Evolutionary conservation across 2,797 vertebrate genomes (phyloP).

Genomic region (Pygocentrus nattereri): DNA sequence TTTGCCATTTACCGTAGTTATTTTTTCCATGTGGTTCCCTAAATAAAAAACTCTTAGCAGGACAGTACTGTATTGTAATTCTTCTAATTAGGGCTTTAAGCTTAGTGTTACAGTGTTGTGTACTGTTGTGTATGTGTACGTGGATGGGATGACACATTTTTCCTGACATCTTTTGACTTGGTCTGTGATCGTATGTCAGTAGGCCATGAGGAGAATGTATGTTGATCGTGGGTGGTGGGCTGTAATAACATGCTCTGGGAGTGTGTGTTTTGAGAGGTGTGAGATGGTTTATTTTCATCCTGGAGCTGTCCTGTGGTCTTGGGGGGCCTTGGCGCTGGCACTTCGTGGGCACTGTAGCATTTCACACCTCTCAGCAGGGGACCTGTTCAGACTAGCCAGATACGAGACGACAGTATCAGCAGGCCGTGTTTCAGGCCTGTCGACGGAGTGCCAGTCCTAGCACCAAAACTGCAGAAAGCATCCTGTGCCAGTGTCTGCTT

Average conservation of each 20-base stretch:
- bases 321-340: slow-evolving; percentile 38
- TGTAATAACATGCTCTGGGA: neutral
- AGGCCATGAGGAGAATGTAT: slow-evolving; percentile 6
- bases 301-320: slow-evolving; percentile 12
- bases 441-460: slow-evolving; percentile 7
- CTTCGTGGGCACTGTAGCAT: slow-evolving; percentile 10
- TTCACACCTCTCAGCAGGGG: slow-evolving; percentile 40
- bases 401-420: slow-evolving; percentile 10
- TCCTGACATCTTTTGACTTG: neutral
- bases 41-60: no score
- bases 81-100: no score
- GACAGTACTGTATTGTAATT: no score
- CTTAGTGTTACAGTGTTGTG: no score
- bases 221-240: neutral
- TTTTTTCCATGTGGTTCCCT: no score
- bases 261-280: slow-evolving; percentile 8
- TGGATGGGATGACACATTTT: neutral
- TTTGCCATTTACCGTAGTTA: no score
- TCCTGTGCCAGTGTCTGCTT: neutral
- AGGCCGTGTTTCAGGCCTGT: slow-evolving; percentile 33
- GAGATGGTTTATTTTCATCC: slow-evolving; percentile 45
- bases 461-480: slow-evolving; percentile 1
- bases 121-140: neutral
- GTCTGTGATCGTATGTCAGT: neutral
- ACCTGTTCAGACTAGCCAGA: slow-evolving; percentile 36